Base-by-base conservation (phyloP, 2,113 vertebrate species). In the Cichladusa arquata region DNA sequence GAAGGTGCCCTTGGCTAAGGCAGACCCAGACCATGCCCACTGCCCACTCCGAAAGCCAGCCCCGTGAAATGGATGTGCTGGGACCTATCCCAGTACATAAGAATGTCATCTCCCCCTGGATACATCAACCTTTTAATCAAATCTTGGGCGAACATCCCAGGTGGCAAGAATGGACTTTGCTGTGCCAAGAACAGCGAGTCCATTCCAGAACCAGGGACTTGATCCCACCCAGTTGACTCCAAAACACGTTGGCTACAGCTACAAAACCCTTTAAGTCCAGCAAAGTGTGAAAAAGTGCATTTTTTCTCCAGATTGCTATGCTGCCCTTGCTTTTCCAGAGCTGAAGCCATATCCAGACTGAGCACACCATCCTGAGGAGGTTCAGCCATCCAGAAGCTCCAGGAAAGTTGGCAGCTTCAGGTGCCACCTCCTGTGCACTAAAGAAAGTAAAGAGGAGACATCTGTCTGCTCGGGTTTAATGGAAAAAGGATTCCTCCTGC, bases 101-200 rank as follows among this genome's bases (percentile, higher is more conserved):
- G 19, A 92, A 73, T 45, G 45, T 65, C n/a, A 44, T 44, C 83
- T 89, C 57, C 29, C 50, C 26, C 70, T 87, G 50, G 57, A 82
- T 80, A 58, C 50, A 91, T 69, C 84, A 93, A 85, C 71, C 58
- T 90, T 87, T 95, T 77, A 93, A 95, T 96, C 89, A 93, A 91
- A 93, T 51, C 62, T n/a, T 88, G 93, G 96, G 58, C 70, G 1
- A 88, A 47, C 22, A 3, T 90, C 78, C 94, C 91, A 80, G 79
- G 74, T 94, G 81, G 57, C 4, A 7, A 76, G 62, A 87, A 54
- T 17, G 60, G 38, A 13, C 71, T n/a, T 71, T 40, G 58, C 48
- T 56, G 81, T 79, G 93, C 94, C 95, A 92, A 90, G 95, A 73
- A 95, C 93, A 93, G 26, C 5, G 42, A 90, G 94, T 94, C 58